These are phyloP conservation scores for Zingel zingel DNA, from an alignment of 2,113 vertebrate genomes.

Conservation along the genomic window DNA sequence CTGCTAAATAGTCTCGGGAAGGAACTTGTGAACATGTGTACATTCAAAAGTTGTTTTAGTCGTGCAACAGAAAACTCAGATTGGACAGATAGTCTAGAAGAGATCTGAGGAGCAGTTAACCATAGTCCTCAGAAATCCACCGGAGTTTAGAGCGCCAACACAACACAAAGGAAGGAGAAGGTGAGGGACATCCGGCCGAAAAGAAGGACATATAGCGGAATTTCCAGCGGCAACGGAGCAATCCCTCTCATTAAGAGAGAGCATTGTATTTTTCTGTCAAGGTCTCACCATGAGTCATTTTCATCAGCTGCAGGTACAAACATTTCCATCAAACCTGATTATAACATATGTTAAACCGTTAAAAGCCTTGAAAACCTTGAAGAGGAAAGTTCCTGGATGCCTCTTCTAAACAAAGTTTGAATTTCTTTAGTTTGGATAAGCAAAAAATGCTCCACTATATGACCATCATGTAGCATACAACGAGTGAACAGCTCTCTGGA, in stretches of 20 bases:
- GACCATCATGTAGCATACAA: constrained; percentile 26
- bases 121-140: too few relatives aligned
- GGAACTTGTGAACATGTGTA: too few relatives aligned
- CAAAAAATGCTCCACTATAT: constrained; percentile 5
- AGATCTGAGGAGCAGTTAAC: too few relatives aligned
- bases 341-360: not conserved
- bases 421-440: constrained; percentile 12
- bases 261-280: not conserved
- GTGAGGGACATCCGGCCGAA: too few relatives aligned
- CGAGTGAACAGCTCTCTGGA: constrained; percentile 16
- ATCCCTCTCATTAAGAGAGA: constrained; percentile 2
- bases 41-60: too few relatives aligned
- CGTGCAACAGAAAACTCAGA: too few relatives aligned
- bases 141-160: too few relatives aligned
- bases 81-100: too few relatives aligned
- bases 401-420: not conserved
- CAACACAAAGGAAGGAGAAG: too few relatives aligned
- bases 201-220: too few relatives aligned
- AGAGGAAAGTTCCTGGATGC: not conserved
- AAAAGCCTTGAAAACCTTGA: not conserved
- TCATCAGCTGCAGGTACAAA: constrained; percentile 8
- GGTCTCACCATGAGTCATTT: constrained; percentile 10
- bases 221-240: too few relatives aligned
- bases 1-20: too few relatives aligned
- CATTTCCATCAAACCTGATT: not conserved